Evolutionary conservation across 2,888 invertebrate genomes (phyloP).

Genomic region (Agrochola lota): DNA sequence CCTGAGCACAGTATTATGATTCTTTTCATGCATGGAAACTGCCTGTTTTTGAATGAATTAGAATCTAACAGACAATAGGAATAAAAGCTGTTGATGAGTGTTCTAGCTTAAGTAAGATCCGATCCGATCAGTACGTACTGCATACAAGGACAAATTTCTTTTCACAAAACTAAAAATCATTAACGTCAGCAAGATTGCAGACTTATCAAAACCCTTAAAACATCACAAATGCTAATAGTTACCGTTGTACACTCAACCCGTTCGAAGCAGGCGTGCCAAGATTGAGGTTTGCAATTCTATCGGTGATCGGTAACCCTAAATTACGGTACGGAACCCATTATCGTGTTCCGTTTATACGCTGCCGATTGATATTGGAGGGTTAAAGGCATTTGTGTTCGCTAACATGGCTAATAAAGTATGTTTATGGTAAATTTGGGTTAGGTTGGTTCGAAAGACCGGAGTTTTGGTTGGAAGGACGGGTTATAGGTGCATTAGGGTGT

Average conservation of each 20-base stretch:
- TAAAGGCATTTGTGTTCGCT: conserved; percentile 63
- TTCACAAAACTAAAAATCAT: too few relatives aligned
- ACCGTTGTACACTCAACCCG: conserved; percentile 65
- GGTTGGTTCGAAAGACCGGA: conserved; percentile 12
- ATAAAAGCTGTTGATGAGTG: too few relatives aligned
- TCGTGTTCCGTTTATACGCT: conserved; percentile 73
- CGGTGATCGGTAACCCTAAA: conserved; percentile 78
- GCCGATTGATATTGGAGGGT: conserved; percentile 78
- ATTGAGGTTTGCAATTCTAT: conserved; percentile 81
- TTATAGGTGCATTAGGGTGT: background rate
- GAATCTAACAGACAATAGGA: too few relatives aligned
- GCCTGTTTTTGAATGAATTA: too few relatives aligned
- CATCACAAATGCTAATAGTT: conserved; percentile 49
- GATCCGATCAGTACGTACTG: too few relatives aligned
- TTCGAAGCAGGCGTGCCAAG: conserved; percentile 71
- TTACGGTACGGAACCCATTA: conserved; percentile 78
- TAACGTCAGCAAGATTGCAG: background rate
- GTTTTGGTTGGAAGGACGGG: background rate
- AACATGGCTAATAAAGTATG: conserved; percentile 61
- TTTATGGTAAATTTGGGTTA: conserved; percentile 57
- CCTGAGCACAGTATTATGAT: too few relatives aligned
- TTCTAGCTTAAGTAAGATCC: too few relatives aligned
- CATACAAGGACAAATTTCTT: too few relatives aligned
- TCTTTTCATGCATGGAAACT: too few relatives aligned
- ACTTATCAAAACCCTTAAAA: conserved; percentile 6